Evolutionary conservation across 2,797 vertebrate genomes (phyloP).

Genomic region (Gadopsis bispinosus): DNA sequence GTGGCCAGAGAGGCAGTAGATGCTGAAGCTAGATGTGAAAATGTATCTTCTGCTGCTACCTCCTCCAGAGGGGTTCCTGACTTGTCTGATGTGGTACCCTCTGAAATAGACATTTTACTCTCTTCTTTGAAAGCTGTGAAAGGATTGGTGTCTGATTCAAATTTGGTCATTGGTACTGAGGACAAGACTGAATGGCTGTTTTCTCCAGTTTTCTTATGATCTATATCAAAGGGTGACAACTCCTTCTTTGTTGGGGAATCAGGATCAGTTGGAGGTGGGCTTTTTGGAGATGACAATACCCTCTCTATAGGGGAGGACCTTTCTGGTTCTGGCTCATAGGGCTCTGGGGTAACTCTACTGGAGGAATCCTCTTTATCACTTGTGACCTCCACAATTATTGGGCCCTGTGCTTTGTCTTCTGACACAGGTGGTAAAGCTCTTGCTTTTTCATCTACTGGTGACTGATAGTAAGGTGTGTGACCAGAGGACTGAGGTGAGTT

Average conservation of each 20-base stretch:
- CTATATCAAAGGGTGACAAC: constrained; percentile 74
- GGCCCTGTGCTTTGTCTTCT: constrained; percentile 75
- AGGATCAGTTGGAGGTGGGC: constrained; percentile 80
- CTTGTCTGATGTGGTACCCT: constrained; percentile 96
- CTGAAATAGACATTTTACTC: constrained; percentile 98
- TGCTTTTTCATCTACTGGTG: constrained; percentile 93
- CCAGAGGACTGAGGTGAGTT: constrained; percentile 95
- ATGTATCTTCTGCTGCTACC: constrained; percentile 94
- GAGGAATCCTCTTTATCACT: constrained; percentile 91
- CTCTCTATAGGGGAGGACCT: constrained; percentile 87
- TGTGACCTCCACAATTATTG: constrained; percentile 91
- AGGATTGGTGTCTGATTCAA: constrained; percentile 85
- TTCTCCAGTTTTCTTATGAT: constrained; percentile 78
- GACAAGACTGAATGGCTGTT: constrained; percentile 71
- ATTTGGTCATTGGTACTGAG: constrained; percentile 79
- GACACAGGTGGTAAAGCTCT: constrained; percentile 83
- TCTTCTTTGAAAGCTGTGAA: constrained; percentile 93
- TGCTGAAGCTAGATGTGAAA: constrained; percentile 96
- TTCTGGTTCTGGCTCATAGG: constrained; percentile 86
- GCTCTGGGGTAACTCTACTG: constrained; percentile 88
- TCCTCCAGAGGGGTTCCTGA: constrained; percentile 95
- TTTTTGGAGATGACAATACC: constrained; percentile 84
- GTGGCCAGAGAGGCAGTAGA: constrained; percentile 96
- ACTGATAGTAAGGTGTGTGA: constrained; percentile 98
- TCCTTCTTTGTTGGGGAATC: constrained; percentile 82